These are phyloP conservation scores for Choreutis nemorana DNA, from an alignment of 2,888 invertebrate species.

Conservation along the genomic window DNA sequence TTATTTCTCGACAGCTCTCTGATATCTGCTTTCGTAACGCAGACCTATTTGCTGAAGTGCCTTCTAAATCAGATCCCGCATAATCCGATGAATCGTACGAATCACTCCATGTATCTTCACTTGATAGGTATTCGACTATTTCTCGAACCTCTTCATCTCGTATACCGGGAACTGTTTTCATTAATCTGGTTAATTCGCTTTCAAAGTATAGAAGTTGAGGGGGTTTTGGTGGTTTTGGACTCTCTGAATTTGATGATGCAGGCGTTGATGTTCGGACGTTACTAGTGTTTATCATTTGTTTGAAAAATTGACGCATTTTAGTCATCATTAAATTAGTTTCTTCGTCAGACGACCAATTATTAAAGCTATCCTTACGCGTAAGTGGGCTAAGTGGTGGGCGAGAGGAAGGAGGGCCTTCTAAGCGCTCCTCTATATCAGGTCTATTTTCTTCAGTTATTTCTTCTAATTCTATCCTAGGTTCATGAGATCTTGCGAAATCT, in stretches of 20 bases:
- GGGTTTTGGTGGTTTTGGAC: slow-evolving; percentile 75
- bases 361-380: slow-evolving; percentile 88
- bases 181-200: slow-evolving; percentile 85
- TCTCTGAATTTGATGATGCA: slow-evolving; percentile 65
- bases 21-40: slow-evolving; percentile 86
- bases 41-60: slow-evolving; percentile 69
- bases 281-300: slow-evolving; percentile 82
- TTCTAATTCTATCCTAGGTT: slow-evolving; percentile 65
- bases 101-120: slow-evolving; percentile 94
- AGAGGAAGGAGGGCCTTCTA: slow-evolving; percentile 60
- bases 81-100: slow-evolving; percentile 93
- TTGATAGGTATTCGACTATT: slow-evolving; percentile 91
- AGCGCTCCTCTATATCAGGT: slow-evolving; percentile 56
- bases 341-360: slow-evolving; percentile 94
- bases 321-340: slow-evolving; percentile 96
- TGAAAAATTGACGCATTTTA: slow-evolving; percentile 92
- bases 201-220: slow-evolving; percentile 90
- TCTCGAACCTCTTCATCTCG: slow-evolving; percentile 90
- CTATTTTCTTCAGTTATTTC: slow-evolving; percentile 69
- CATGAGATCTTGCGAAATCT: slow-evolving; percentile 57
- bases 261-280: slow-evolving; percentile 64
- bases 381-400: slow-evolving; percentile 65
- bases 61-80: slow-evolving; percentile 87
- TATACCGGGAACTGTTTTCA: slow-evolving; percentile 93
- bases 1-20: slow-evolving; percentile 87